Percentiles rank a stretch among this genome's conserved stretches.
Evolutionary conservation across 2,113 vertebrate species (phyloP).

Genomic region (Budorcas taxicolor): DNA sequence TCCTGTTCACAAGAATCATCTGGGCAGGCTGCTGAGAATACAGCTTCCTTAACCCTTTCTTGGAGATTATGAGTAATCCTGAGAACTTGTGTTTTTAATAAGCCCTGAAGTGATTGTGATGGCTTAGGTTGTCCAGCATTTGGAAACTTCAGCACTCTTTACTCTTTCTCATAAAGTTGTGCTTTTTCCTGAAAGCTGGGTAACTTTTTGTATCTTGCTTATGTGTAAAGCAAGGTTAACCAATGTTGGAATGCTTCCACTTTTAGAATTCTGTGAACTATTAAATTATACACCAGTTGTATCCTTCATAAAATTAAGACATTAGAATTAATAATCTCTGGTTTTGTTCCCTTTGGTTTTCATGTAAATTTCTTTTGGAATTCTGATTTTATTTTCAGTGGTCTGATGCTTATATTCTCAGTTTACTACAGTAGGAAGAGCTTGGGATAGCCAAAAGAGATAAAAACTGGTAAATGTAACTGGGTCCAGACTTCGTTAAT

Average conservation of each 20-base stretch:
- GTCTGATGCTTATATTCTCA: background rate
- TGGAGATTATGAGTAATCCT: background rate
- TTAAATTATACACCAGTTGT: background rate
- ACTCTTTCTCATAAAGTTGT: background rate
- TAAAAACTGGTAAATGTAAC: background rate
- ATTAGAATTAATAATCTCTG: background rate
- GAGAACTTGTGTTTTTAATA: background rate
- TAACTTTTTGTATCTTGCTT: background rate
- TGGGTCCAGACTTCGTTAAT: background rate
- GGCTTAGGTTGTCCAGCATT: background rate
- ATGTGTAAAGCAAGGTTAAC: background rate
- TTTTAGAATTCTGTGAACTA: constrained; percentile 7
- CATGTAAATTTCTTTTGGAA: background rate
- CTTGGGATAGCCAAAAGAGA: background rate
- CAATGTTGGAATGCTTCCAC: background rate
- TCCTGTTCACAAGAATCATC: background rate
- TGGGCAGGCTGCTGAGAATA: background rate
- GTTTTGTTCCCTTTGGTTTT: background rate
- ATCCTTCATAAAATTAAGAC: background rate
- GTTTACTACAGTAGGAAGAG: background rate
- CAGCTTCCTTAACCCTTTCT: background rate
- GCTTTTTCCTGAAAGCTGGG: background rate
- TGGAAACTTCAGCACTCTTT: background rate
- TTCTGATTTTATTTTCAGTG: constrained; percentile 11
- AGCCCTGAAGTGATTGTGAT: background rate